Evolutionary conservation across 2,113 vertebrate genomes (phyloP), one percentile per base, ranked within the genome.

Genomic region (Gambusia affinis): DNA sequence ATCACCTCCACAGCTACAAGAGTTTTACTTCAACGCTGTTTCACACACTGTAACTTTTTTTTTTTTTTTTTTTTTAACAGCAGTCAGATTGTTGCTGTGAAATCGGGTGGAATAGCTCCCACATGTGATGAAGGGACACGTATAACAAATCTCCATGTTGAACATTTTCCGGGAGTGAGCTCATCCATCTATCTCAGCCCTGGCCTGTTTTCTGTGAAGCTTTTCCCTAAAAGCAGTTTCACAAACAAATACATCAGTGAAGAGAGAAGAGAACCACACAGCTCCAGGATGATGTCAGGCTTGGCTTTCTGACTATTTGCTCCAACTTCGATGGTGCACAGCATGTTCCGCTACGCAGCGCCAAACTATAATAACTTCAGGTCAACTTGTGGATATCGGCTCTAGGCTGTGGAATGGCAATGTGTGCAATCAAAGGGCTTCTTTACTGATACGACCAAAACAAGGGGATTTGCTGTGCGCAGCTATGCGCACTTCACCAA

Each of bases 341-440:
- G 66, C 33, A 27, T 65, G 67, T 54, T 28, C 78, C 0, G 51
- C 42, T 27, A 33, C 44, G 10, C 61, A 64, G 70, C 82, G 67
- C 65, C 79, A 78, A 37, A 61, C 62, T 81, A 28, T 24, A 63
- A 73, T 12, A 30, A 42, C 35, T 81, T 71, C 72, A 79, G 71
- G 73, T 78, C 44, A 66, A 39, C 39, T 63, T 63, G 28, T 51
- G 27, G 35, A 75, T 62, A 70, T 4, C 42, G 75, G 64, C 66
- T 39, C 67, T 57, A 62, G 71, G 12, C 51, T 5, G 19, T 60
- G 61, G 64, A 2, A 24, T 30, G 39, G 33, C 64, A 31, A 70
- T 66, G 42, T 83, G 68, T 87, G 64, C 67, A 85, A 72, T 74
- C 73, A 91, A 93, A 94, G 91, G 90, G 92, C 91, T 93, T 71